A percentile compares a stretch with the other conserved stretches of the same genome.
Evolutionary conservation across 2,888 invertebrate species (phyloP).

Genomic region (Miltochrista miniata): DNA sequence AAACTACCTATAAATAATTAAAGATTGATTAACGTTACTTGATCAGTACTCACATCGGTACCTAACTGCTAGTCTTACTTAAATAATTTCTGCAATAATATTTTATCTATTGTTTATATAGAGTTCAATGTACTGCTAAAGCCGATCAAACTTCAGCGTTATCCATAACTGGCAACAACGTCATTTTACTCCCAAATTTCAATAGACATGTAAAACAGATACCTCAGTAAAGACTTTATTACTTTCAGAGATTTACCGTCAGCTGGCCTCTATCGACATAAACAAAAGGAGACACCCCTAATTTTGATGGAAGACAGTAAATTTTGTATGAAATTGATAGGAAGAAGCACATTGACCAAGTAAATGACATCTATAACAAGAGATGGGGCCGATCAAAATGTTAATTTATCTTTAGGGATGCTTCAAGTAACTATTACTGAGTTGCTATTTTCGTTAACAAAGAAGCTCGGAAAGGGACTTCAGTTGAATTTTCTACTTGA

Average conservation of each 20-base stretch:
- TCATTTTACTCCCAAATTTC: background rate
- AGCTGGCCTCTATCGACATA: constrained; percentile 29
- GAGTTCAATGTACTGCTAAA: too few species aligned
- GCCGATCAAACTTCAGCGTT: background rate
- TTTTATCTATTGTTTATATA: too few species aligned
- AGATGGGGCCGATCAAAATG: constrained; percentile 42
- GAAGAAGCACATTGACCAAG: constrained; percentile 34
- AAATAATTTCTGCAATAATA: background rate
- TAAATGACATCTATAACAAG: constrained; percentile 37
- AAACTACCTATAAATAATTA: too few species aligned
- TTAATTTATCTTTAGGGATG: constrained; percentile 46
- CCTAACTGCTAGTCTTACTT: too few species aligned
- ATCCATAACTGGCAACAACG: background rate
- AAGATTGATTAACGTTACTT: too few species aligned
- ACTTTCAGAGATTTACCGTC: constrained; percentile 24
- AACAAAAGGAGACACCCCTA: constrained; percentile 32
- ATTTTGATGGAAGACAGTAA: constrained; percentile 41
- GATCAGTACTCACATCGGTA: too few species aligned
- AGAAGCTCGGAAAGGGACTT: constrained; percentile 16
- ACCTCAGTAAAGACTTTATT: constrained; percentile 28
- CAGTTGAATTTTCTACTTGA: background rate
- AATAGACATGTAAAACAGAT: constrained; percentile 28
- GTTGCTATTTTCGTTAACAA: constrained; percentile 28
- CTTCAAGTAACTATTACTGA: constrained; percentile 25
- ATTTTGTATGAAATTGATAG: constrained; percentile 46